phyloP scores from a whole-genome alignment of 2,113 vertebrate genomes.

The Thymallus thymallus region DNA sequence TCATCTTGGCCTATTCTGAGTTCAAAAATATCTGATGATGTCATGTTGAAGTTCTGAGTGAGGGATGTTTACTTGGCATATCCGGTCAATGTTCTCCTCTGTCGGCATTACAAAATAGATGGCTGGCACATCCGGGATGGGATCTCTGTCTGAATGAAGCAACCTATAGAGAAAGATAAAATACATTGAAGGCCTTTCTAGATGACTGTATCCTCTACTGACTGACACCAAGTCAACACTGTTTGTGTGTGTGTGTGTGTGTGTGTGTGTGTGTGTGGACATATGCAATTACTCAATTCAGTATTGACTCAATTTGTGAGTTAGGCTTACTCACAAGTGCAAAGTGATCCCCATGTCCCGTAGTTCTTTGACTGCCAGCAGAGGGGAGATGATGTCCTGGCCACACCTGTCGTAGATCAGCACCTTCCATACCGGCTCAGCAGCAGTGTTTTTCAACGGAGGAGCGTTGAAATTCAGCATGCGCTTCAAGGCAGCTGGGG shows the following conservation, averaged over 20 bases:
- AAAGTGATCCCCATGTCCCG: conserved; percentile 98
- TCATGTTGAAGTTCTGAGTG: not conserved
- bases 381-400: conserved; percentile 98
- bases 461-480: conserved; percentile 98
- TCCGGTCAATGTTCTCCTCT: conserved; percentile 96
- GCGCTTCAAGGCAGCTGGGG: conserved; percentile 89
- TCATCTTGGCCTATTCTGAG: no score
- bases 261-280: no score
- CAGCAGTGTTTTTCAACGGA: conserved; percentile 89
- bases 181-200: not conserved
- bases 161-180: conserved; percentile 68
- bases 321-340: conserved; percentile 81
- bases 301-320: not conserved
- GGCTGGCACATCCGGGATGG: conserved; percentile 96
- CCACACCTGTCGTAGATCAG: conserved; percentile 96
- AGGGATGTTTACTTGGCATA: conserved; percentile 85
- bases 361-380: conserved; percentile 94
- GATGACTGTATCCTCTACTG: not conserved
- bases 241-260: no score
- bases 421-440: conserved; percentile 98
- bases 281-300: no score
- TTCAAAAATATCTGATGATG: no score
- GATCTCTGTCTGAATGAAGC: conserved; percentile 94
- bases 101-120: conserved; percentile 97
- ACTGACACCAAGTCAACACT: not conserved